Base-by-base conservation (phyloP, 2,888 invertebrate species). In the Steinernema carpocapsae region DNA sequence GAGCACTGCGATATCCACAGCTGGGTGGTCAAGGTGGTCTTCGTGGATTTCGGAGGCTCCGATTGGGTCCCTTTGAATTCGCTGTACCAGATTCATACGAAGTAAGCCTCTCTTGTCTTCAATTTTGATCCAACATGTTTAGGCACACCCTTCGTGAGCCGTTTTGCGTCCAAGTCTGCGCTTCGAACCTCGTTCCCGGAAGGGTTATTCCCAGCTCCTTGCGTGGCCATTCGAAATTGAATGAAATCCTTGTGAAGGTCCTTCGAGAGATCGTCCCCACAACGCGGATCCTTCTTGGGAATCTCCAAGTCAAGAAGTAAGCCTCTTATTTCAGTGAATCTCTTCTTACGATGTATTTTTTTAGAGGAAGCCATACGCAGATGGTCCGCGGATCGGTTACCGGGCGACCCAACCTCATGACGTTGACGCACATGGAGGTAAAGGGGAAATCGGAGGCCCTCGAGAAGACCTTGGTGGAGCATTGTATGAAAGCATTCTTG, bases 1-100 rank as follows among this genome's bases (percentile, higher is more conserved):
- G 64, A 64, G 3, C 64, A 64, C 19, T 10, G 1, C 26, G 64
- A 64, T 32, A 1, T n/a, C 7, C 26, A 64, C 64, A 32, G 64
- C 64, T 64, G 64, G 64, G 14, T 64, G 64, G 64, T 64, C 14
- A 14, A 64, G 14, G 64, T 64, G 12, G 32, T 64, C 29, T 64
- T 29, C 19, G 17, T 64, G 12, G 64, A 64, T n/a, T 64, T 32
- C 37, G 64, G 64, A 29, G 64, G 64, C 1, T 64, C 10, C 32
- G 64, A 64, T 1, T 64, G 64, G 64, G 64, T 64, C 1, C 37
- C 64, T 17, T 3, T 64, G 64, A 17, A 1, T 6, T 32, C 17
- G 3, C 37, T 64, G 3, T 26, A 32, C 17, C 29, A n/a, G 32
- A 64, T 64, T 32, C 64, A 64, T 32, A 29, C 64, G 17, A 64